Percentiles rank a stretch among this genome's conserved stretches.
Evolutionary conservation across 2,113 vertebrate species (phyloP).

Genomic region (Ardeotis arabs): DNA sequence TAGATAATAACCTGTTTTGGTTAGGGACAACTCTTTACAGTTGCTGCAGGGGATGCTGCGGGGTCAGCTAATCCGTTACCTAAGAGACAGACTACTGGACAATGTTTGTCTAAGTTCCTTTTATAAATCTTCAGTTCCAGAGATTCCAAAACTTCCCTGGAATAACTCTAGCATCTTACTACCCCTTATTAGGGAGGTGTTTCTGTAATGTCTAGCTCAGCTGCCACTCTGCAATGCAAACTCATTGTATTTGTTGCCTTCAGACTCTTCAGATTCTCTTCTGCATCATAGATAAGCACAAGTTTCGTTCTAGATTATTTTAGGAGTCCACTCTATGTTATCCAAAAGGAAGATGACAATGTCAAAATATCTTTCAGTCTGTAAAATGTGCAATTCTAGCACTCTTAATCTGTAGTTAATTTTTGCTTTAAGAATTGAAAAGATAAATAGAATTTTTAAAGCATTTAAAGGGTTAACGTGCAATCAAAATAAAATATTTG

Average conservation of each 20-base stretch:
- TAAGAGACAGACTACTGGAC: background rate
- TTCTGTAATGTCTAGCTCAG: background rate
- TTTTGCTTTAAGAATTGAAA: background rate
- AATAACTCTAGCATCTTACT: background rate
- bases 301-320: background rate
- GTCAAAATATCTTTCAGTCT: background rate
- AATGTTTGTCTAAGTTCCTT: background rate
- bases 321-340: background rate
- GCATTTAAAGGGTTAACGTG: background rate
- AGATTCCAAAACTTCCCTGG: background rate
- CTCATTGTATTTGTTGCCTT: background rate
- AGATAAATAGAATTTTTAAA: background rate
- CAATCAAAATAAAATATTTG: background rate
- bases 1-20: background rate
- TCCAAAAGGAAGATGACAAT: background rate
- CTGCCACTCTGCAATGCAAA: background rate
- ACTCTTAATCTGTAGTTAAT: background rate
- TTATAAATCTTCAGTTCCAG: background rate
- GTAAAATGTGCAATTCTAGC: background rate
- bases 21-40: accelerated
- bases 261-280: background rate
- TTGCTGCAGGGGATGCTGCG: too few relatives aligned
- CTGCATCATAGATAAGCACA: background rate
- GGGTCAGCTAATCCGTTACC: background rate
- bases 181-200: background rate